These are phyloP conservation scores for Trypoxylus dichotomus DNA, from an alignment of 1,140 invertebrate species.

Conservation along the genomic window DNA sequence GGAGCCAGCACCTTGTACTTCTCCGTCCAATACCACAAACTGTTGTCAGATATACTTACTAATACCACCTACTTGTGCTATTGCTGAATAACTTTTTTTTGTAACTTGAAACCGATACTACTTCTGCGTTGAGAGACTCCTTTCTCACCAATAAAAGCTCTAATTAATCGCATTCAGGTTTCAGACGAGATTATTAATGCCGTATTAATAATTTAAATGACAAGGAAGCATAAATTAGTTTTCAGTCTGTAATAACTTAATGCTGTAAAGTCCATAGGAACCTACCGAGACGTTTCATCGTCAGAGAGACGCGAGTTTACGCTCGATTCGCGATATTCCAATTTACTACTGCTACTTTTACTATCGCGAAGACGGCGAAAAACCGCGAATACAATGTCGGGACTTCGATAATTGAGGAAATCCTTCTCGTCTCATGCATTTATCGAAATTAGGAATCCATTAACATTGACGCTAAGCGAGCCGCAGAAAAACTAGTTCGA, in stretches of 20 bases:
- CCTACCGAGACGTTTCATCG: background rate
- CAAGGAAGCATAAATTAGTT: background rate
- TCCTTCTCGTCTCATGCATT: background rate
- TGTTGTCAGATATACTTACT: no score
- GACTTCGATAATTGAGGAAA: background rate
- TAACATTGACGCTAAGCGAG: background rate
- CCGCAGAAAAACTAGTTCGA: background rate
- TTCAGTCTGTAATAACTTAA: background rate
- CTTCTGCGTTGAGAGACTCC: no score
- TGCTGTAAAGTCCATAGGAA: background rate
- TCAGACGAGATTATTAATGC: no score
- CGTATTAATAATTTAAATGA: background rate
- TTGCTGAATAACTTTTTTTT: no score
- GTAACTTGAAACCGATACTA: no score
- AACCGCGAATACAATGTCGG: background rate
- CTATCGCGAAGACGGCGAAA: background rate
- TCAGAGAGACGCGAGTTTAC: background rate
- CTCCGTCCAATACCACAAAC: no score
- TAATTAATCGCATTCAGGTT: no score
- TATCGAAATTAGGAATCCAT: background rate
- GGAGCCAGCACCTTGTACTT: no score
- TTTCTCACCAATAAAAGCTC: no score
- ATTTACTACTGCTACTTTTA: background rate
- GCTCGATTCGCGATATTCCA: background rate
- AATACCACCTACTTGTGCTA: no score